Conservation (phyloP, 2,888 invertebrate species). For the Drosophila algonquin region DNA sequence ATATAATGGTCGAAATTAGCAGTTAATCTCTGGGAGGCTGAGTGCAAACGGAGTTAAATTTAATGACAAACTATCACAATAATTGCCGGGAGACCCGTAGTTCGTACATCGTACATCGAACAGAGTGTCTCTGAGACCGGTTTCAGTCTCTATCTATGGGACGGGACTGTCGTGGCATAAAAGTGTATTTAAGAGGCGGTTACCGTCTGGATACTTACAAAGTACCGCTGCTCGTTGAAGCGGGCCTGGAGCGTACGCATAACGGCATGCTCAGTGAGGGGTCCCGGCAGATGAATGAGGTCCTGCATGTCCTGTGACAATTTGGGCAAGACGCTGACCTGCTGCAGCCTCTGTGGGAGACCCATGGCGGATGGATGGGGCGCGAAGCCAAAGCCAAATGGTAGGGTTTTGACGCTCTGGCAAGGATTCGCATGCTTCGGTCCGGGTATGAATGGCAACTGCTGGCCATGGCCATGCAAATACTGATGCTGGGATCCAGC, state of each 20-base stretch:
- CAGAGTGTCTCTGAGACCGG: constrained; percentile 30
- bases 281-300: constrained; percentile 95
- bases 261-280: constrained; percentile 96
- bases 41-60: constrained; percentile 57
- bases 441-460: constrained; percentile 70
- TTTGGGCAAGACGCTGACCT: constrained; percentile 57
- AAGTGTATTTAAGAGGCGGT: constrained; percentile 41
- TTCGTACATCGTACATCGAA: background rate
- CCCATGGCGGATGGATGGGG: constrained; percentile 4
- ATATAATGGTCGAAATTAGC: constrained; percentile 67
- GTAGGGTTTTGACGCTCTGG: constrained; percentile 78
- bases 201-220: constrained; percentile 87
- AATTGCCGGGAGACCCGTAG: constrained; percentile 42
- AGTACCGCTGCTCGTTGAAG: constrained; percentile 93
- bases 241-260: constrained; percentile 95
- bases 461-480: constrained; percentile 50
- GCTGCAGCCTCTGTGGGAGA: constrained; percentile 37
- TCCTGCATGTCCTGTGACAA: constrained; percentile 88
- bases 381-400: constrained; percentile 70
- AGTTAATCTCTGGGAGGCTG: constrained; percentile 59
- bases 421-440: constrained; percentile 81
- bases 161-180: background rate
- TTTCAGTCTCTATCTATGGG: constrained; percentile 1
- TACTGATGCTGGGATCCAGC: constrained; percentile 12
- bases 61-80: constrained; percentile 61